phyloP scores from a whole-genome alignment of 2,797 vertebrate genomes.

The Hirundo rustica region DNA sequence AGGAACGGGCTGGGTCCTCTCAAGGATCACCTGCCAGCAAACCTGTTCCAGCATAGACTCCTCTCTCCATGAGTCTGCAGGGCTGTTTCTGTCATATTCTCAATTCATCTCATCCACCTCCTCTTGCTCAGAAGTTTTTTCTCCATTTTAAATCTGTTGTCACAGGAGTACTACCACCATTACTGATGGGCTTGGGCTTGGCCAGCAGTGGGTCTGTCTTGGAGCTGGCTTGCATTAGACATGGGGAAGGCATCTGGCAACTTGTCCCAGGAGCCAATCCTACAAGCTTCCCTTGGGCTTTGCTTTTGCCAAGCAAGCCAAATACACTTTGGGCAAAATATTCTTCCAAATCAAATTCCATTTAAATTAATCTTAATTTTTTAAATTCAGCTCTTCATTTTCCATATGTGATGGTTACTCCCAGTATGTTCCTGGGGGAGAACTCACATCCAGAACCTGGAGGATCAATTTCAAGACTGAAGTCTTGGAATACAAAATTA shows the following conservation, averaged over 20 bases:
- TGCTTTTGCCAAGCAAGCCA: background rate
- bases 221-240: background rate
- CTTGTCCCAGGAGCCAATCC: background rate
- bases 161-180: background rate
- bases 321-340: background rate
- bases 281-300: background rate
- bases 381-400: background rate
- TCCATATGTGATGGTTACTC: background rate
- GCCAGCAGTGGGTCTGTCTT: background rate
- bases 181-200: background rate
- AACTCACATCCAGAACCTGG: background rate
- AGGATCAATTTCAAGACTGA: background rate
- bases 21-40: background rate
- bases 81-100: background rate
- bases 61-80: background rate
- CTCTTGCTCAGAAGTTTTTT: background rate
- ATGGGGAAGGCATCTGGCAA: background rate
- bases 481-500: background rate
- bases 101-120: accelerated
- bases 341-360: background rate
- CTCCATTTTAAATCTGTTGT: background rate
- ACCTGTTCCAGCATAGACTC: accelerated
- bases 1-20: background rate
- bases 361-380: background rate
- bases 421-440: background rate